Conservation (phyloP, 2,797 vertebrate genomes). For the Melanotaenia maccullochi region DNA sequence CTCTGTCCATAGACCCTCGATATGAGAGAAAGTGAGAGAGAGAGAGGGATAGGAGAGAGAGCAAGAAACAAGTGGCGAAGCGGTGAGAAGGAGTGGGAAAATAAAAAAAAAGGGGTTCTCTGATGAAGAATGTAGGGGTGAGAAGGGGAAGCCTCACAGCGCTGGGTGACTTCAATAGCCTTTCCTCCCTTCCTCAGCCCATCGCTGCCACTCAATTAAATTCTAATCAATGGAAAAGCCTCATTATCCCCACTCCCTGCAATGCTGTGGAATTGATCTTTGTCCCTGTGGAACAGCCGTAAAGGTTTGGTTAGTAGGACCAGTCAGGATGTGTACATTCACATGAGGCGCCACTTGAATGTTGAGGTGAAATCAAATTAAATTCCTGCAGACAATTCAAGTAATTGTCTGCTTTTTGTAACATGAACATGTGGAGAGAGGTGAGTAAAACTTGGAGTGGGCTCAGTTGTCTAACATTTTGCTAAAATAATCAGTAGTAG, state of each 20-base stretch:
- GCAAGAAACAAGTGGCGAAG: constrained; percentile 4
- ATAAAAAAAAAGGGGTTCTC: constrained; percentile 21
- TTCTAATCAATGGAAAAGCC: constrained; percentile 77
- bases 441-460: neutral
- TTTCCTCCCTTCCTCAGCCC: constrained; percentile 56
- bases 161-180: constrained; percentile 60
- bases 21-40: neutral
- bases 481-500: neutral
- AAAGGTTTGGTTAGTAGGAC: constrained; percentile 34
- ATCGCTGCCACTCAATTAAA: constrained; percentile 75
- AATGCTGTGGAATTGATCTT: constrained; percentile 71
- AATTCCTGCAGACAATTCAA: neutral
- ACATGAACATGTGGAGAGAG: neutral
- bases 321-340: constrained; percentile 18
- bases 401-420: neutral
- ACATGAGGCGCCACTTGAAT: neutral
- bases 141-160: constrained; percentile 14
- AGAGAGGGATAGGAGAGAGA: neutral
- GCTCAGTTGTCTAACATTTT: neutral
- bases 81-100: constrained; percentile 1
- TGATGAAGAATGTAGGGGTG: constrained; percentile 29
- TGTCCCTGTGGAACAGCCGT: constrained; percentile 46
- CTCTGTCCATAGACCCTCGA: constrained; percentile 24
- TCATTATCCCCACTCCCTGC: constrained; percentile 74
- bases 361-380: neutral